These are phyloP conservation scores for Serilophus lunatus DNA, from an alignment of 2,113 vertebrate species.

Conservation along the genomic window DNA sequence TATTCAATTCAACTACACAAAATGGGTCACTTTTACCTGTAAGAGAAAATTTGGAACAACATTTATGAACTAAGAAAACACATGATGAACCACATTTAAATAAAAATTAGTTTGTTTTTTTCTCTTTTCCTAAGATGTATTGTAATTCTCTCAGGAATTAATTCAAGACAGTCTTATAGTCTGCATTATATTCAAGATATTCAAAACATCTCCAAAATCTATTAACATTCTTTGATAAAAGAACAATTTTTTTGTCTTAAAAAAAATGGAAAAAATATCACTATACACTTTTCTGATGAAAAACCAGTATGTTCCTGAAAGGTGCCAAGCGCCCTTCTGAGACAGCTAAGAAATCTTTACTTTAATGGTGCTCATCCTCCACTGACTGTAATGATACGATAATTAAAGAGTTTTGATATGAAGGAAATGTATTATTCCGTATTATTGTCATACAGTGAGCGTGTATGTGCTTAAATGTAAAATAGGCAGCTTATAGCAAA, in stretches of 20 bases:
- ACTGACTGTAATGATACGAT: neutral
- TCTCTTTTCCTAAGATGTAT: neutral
- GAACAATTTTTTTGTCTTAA: neutral
- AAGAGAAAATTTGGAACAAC: constrained; percentile 38
- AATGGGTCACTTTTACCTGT: constrained; percentile 98
- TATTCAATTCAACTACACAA: constrained; percentile 96
- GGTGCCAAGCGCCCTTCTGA: neutral
- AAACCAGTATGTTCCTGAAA: neutral
- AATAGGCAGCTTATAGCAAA: neutral
- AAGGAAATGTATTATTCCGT: neutral
- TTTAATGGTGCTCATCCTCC: neutral
- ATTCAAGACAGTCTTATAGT: neutral
- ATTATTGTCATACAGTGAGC: neutral
- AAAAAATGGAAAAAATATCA: neutral
- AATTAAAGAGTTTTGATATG: neutral
- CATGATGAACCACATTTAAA: neutral
- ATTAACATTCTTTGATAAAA: neutral
- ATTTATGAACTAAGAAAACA: neutral
- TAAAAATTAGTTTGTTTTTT: neutral
- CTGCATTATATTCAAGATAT: neutral
- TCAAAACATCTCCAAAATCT: neutral
- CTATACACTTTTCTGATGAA: neutral
- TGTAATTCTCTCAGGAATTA: neutral
- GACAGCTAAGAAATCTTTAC: neutral
- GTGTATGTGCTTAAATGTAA: neutral